Conservation (phyloP, 2,888 invertebrate genomes). For the Dolichomitus sp. region DNA sequence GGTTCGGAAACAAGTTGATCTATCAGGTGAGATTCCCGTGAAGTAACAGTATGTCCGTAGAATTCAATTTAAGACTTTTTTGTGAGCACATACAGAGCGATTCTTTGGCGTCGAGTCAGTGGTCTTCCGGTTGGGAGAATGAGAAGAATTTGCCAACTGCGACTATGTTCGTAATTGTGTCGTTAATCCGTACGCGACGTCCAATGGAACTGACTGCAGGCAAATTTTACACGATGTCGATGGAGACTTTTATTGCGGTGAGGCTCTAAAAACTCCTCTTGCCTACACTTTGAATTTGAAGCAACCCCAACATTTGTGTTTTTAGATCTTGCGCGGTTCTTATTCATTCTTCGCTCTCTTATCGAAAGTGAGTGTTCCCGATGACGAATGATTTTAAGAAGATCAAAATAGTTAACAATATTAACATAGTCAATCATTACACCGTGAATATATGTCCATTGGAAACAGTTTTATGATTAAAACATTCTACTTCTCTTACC, state of each 20-base stretch:
- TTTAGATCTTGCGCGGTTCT: conserved; percentile 72
- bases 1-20: conserved; percentile 77
- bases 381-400: not conserved
- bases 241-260: conserved; percentile 76
- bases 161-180: conserved; percentile 70
- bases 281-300: not conserved
- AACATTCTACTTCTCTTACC: conserved; percentile 71
- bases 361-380: conserved; percentile 18
- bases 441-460: not conserved
- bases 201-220: conserved; percentile 74
- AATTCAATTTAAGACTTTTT: conserved; percentile 14
- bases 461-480: conserved; percentile 3
- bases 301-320: not conserved
- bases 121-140: conserved; percentile 77
- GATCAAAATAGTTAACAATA: not conserved
- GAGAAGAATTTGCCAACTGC: conserved; percentile 55
- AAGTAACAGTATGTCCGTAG: not conserved
- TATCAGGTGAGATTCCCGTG: conserved; percentile 69
- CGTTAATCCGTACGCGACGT: conserved; percentile 71
- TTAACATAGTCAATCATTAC: conserved; percentile 14
- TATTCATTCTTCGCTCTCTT: conserved; percentile 76
- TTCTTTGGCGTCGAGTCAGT: conserved; percentile 69
- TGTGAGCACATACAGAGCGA: conserved; percentile 53
- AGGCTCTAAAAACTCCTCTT: conserved; percentile 7
- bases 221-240: conserved; percentile 74